Percentiles rank a stretch among this genome's conserved stretches.
Conservation (phyloP, 1,140 invertebrate species). For the Nasonia longicornis region DNA sequence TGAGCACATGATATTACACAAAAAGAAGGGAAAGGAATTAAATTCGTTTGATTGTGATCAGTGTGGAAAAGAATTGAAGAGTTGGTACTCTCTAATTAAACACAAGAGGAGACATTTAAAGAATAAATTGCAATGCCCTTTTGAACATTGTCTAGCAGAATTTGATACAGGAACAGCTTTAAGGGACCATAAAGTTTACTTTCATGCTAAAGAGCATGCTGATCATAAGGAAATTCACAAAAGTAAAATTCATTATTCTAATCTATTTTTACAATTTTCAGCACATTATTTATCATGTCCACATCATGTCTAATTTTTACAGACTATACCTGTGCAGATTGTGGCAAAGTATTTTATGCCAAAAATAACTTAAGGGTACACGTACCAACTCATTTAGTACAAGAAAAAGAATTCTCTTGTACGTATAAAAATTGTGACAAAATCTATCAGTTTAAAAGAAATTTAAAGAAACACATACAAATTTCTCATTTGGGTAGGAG, state of each 20-base stretch:
- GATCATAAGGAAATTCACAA: too few species aligned
- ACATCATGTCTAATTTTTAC: slow-evolving; percentile 30
- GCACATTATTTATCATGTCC: not conserved
- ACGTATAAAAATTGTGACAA: slow-evolving; percentile 53
- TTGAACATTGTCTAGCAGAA: not conserved
- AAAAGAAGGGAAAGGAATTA: not conserved
- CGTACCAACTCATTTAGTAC: slow-evolving; percentile 38
- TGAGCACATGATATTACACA: not conserved
- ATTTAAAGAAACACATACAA: slow-evolving; percentile 51
- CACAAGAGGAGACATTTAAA: slow-evolving; percentile 1
- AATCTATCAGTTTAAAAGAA: slow-evolving; percentile 51
- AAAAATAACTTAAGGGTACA: slow-evolving; percentile 50
- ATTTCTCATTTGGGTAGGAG: slow-evolving; percentile 51
- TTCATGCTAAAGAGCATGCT: slow-evolving; percentile 12
- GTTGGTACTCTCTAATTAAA: not conserved
- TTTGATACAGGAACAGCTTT: not conserved
- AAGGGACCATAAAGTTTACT: not conserved
- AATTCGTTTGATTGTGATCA: not conserved
- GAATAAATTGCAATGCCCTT: not conserved
- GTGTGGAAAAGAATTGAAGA: not conserved
- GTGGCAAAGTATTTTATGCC: slow-evolving; percentile 47
- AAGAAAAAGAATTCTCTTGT: slow-evolving; percentile 47
- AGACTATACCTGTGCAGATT: slow-evolving; percentile 54
- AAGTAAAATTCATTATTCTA: too few species aligned
- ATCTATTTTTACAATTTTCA: too few species aligned